Evolutionary conservation across 2,797 vertebrate species (phyloP), one percentile per base, ranked within the genome.

Genomic region (Alauda arvensis): DNA sequence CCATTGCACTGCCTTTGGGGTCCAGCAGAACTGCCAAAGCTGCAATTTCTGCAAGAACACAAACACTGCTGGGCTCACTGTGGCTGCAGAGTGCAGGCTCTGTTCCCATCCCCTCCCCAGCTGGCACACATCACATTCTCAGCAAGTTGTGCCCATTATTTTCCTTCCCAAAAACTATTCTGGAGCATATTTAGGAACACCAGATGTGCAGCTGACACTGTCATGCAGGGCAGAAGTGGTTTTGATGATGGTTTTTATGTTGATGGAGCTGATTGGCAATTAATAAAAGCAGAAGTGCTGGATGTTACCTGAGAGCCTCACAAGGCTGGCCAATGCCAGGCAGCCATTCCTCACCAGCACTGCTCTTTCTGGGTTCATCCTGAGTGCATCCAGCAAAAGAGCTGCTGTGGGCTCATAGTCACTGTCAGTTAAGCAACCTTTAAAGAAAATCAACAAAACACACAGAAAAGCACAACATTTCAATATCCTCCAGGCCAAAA

Each of bases 261-360:
- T 25, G 21, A 53, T 70, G 40, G 52, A 80, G 18, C 21, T 63
- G 34, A 87, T 66, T 39, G 66, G n/a, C 40, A 23, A 21, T 70
- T 19, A 53, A 46, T 77, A 26, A 69, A 60, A 40, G 19, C 28
- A 55, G 3, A 53, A 51, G 4, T 31, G 48, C 31, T 14, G 51
- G 28, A 11, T 51, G 59, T 93, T 95, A 98, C 97, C 97, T 15
- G 97, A 97, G 8, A 66, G 76, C 87, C 95, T 95, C 3, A 93
- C 37, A 5, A 98, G 96, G 75, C 94, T 95, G 76, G 96, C 95
- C 89, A 98, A 68, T 2, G 95, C 96, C 53, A 96, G 92, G 61
- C 81, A 95, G 51, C 90, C 83, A 0, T 95, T 97, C 72, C 95
- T 97, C 40, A 97, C 96, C 74, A 97, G 74, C 34, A 88, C 28